Base-by-base conservation (phyloP, 2,797 vertebrate genomes). In the Trematomus bernacchii region DNA sequence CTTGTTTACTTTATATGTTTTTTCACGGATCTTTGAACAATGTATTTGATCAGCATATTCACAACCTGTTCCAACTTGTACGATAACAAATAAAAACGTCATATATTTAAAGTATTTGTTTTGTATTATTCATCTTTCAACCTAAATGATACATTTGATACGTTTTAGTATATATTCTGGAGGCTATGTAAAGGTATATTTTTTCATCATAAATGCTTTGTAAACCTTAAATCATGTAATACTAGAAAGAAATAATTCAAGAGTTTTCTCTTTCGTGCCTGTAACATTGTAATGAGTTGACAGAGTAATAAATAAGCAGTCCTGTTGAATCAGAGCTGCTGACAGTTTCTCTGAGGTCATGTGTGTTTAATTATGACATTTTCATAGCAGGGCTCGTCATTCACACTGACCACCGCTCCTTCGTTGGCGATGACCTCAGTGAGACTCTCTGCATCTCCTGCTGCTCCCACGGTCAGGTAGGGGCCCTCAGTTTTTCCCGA, bases 321-420 rank as follows among this genome's bases (percentile, higher is more conserved):
- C 71, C 33, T 70, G 18, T 62, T 68, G 40, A 18, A 52, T 80
- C 66, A 85, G 72, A 67, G 78, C 77, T 53, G 67, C 82, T 85
- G 76, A 76, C 40, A 2, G 40, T 13, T 10, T 67, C 30, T 73
- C 63, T 52, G 65, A 79, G 30, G 66, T 93, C 80, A 93, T 12
- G 65, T 90, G 11, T 88, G 78, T 61, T 86, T 83, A 23, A 95
- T 83, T 57, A 92, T 55, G 78, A 96, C 76, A 21, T 96, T 96
- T 87, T 96, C 95, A 66, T 96, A 96, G 83, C 91, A 94, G 40
- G 94, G 94, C 73, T 92, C 94, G 44, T 94, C 90, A 1, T 61
- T 76, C 61, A 59, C 71, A n/a, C 44, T 70, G 21, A 64, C 79
- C 77, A 78, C 83, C 0, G 77, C 91, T 8, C 79, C 84, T 40